A percentile compares a stretch with the other conserved stretches of the same genome.
These are phyloP conservation scores for Oryzias sinensis DNA, from an alignment of 2,797 vertebrate species.

Conservation along the genomic window DNA sequence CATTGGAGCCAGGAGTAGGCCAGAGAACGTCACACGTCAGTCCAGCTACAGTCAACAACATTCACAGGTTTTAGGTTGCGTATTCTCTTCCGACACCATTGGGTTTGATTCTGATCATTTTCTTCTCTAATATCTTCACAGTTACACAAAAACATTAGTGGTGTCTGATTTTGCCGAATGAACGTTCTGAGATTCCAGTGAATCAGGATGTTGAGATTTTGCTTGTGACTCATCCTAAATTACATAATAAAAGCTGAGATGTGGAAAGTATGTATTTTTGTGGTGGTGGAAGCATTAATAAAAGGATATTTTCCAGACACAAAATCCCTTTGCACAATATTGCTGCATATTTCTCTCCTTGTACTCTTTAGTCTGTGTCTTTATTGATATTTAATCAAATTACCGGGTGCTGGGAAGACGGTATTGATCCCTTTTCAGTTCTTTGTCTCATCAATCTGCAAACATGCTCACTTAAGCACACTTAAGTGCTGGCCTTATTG, in stretches of 20 bases:
- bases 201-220: neutral
- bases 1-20: no score
- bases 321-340: no score
- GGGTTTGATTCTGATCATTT: conserved; percentile 12
- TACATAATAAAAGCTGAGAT: no score
- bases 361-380: neutral
- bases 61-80: conserved; percentile 4
- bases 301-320: no score
- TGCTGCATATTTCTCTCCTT: neutral
- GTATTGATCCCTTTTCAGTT: conserved; percentile 70
- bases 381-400: conserved; percentile 77
- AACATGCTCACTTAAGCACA: conserved; percentile 27
- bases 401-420: conserved; percentile 71
- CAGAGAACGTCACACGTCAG: no score
- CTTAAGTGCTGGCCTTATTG: conserved; percentile 53
- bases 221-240: neutral
- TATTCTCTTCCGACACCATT: neutral
- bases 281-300: no score
- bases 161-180: neutral
- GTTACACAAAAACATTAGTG: conserved; percentile 6
- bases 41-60: no score
- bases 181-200: no score
- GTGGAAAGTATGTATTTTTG: no score
- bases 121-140: neutral
- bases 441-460: conserved; percentile 46